Base-by-base conservation (phyloP, 2,888 invertebrate species). In the Scaptomyza caliginosa region DNA sequence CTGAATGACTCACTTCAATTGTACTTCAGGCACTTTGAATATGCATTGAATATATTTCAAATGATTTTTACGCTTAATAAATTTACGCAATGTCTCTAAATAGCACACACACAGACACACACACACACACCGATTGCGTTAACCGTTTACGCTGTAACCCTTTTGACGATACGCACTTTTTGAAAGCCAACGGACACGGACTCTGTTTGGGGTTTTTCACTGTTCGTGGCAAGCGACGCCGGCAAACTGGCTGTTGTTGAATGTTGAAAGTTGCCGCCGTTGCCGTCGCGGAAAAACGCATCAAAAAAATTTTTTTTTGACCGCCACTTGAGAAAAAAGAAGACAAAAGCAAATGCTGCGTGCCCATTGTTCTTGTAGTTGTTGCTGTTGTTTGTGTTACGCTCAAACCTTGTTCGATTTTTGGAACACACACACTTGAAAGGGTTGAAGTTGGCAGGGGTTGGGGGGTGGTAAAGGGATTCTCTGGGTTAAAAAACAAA, bases 261-360 rank as follows among this genome's bases (percentile, higher is more conserved):
- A 34, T 34, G 32, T 34, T 34, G 34, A 72, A 69, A 57, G 69
- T 74, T 77, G 69, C 69, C 56, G 60, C 63, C 62, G 74, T 66
- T 54, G 60, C 63, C 62, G 74, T 66, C 68, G 74, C 80, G 80
- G 69, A 76, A 86, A 88, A 77, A 83, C 81, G 88, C 84, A 79
- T 77, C 86, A 86, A 84, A 34, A n/a, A n/a, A n/a, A n/a, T 28
- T 28, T 28, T n/a, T 30, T 13, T 75, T 74, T 81, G 80, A 71
- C 74, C 78, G 68, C 50, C 77, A 77, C 82, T 88, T 75, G 85
- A 88, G 85, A 74, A 71, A 74, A 71, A 71, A 64, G 52, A 72
- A 62, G 84, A 79, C 72, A 82, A 79, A 73, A 64, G 80, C 86
- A 78, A 86, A 88, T 80, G 89, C 83, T 79, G 77, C 82, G 76